Conservation (phyloP, 2,113 vertebrate species). For the Hemiprocne comata region DNA sequence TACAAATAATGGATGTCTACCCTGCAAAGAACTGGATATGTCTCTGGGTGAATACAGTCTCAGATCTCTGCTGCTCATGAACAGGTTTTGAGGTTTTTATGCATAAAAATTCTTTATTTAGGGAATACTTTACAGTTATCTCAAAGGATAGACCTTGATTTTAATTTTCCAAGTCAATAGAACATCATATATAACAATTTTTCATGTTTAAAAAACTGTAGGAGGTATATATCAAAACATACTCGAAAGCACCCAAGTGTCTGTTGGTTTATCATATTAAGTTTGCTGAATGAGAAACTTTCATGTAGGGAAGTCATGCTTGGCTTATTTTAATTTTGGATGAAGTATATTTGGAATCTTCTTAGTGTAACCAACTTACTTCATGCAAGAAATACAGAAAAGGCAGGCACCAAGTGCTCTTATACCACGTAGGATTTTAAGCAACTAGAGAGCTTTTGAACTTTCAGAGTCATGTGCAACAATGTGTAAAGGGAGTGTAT, state of each 20-base stretch:
- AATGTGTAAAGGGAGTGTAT: conserved; percentile 48
- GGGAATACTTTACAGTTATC: neutral
- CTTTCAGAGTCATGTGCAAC: conserved; percentile 21
- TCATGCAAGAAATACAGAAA: neutral
- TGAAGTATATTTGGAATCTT: neutral
- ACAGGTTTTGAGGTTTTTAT: neutral
- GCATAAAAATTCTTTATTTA: neutral
- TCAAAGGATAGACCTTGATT: conserved; percentile 19
- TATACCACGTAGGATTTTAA: neutral
- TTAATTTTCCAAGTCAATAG: conserved; percentile 10
- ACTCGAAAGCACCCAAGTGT: neutral
- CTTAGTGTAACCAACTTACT: neutral
- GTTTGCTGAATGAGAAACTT: neutral
- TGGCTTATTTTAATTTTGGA: conserved; percentile 1
- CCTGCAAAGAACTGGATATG: neutral
- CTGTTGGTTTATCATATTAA: neutral
- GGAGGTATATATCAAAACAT: conserved; percentile 11
- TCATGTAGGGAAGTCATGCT: neutral
- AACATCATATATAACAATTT: neutral
- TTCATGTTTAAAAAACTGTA: conserved; percentile 35
- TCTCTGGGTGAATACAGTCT: neutral
- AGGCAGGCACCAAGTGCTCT: neutral
- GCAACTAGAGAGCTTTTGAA: conserved; percentile 24
- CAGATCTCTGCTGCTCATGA: neutral
- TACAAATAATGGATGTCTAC: neutral